Evolutionary conservation across 2,888 invertebrate species (phyloP).

Genomic region (Agrochola lychnidis): DNA sequence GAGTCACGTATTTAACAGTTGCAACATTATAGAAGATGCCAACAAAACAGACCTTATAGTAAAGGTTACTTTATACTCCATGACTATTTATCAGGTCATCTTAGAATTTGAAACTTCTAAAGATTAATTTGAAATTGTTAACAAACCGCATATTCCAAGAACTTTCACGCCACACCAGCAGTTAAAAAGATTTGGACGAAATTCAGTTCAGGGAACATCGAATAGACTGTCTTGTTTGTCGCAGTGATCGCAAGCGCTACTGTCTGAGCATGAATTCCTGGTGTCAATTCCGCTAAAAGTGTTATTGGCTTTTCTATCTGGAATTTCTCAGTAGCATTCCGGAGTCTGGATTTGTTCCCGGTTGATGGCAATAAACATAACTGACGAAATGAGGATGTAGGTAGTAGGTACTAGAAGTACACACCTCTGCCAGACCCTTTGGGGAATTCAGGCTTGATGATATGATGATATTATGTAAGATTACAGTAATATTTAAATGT

Average conservation of each 20-base stretch:
- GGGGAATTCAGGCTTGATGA: neutral
- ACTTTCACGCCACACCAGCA: no score
- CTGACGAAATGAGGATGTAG: neutral
- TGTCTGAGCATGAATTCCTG: neutral
- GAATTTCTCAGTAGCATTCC: neutral
- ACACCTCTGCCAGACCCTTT: neutral
- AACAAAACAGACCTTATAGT: constrained; percentile 39
- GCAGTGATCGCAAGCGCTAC: neutral
- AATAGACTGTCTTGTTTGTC: neutral
- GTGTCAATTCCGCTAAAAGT: neutral
- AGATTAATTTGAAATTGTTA: neutral
- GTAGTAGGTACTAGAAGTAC: neutral
- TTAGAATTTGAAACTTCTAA: constrained; percentile 5
- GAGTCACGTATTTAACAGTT: constrained; percentile 67
- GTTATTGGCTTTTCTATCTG: neutral
- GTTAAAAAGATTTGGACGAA: neutral
- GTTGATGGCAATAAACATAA: neutral
- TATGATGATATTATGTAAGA: neutral
- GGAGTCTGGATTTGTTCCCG: neutral
- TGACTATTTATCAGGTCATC: constrained; percentile 17
- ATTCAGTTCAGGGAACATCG: neutral
- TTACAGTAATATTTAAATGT: neutral
- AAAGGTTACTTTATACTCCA: constrained; percentile 70
- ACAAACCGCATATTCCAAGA: neutral
- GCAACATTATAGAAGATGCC: constrained; percentile 65